A percentile compares a stretch with the other conserved stretches of the same genome.
These are phyloP conservation scores for Cercocebus atys DNA, from an alignment of 2,113 vertebrate genomes.

Conservation along the genomic window DNA sequence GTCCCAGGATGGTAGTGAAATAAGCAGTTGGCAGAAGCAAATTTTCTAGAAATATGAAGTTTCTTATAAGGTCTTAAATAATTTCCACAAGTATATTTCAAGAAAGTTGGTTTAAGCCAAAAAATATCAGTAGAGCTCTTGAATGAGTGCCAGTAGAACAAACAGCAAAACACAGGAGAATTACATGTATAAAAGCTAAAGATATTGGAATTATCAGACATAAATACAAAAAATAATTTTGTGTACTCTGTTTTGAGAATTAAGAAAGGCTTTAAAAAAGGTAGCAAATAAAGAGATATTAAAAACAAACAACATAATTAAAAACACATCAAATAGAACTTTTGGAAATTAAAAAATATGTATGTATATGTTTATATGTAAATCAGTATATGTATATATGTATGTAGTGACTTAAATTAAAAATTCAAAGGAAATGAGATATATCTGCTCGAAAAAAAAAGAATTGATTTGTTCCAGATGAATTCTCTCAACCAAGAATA, in stretches of 20 bases:
- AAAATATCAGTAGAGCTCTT: background rate
- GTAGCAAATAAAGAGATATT: background rate
- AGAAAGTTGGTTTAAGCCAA: background rate
- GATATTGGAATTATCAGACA: background rate
- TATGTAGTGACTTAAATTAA: background rate
- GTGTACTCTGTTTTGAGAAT: background rate
- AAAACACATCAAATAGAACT: background rate
- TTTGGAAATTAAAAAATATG: slow-evolving; percentile 19
- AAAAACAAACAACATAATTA: slow-evolving; percentile 2
- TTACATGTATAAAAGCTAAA: background rate
- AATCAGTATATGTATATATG: background rate
- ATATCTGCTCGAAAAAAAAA: background rate
- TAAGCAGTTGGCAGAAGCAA: background rate
- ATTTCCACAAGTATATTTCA: background rate
- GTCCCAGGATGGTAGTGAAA: background rate
- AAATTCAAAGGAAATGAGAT: background rate
- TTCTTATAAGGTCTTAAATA: background rate
- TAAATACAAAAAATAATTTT: background rate
- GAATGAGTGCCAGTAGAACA: background rate
- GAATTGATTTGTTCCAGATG: background rate
- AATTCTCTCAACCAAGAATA: background rate
- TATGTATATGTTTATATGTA: background rate
- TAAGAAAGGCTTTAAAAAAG: background rate
- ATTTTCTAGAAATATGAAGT: background rate
- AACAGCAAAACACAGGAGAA: background rate